Percentiles rank a stretch among this genome's conserved stretches.
phyloP scores from a whole-genome alignment of 1,140 invertebrate species.

The Leptopilina clavipes region DNA sequence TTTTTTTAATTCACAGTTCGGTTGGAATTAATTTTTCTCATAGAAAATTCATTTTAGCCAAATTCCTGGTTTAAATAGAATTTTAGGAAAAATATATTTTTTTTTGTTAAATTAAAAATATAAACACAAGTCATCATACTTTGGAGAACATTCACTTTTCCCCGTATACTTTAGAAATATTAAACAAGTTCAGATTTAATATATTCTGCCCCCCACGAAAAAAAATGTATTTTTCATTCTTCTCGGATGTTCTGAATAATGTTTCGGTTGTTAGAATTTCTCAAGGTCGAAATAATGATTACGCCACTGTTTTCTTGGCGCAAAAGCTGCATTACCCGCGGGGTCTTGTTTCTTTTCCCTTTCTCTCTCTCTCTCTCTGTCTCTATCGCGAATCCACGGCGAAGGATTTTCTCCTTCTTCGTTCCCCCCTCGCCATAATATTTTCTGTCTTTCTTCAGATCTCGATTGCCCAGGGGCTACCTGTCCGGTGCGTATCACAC shows the following conservation, averaged over 20 bases:
- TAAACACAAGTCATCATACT: too few species aligned
- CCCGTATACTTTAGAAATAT: background rate
- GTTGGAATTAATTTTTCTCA: too few species aligned
- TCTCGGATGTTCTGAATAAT: background rate
- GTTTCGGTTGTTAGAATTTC: constrained; percentile 3
- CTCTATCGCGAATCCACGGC: background rate
- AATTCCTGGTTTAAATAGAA: too few species aligned
- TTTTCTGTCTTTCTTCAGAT: constrained; percentile 29
- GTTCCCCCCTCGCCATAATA: background rate
- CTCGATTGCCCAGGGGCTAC: constrained; percentile 24
- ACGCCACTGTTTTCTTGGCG: constrained; percentile 23
- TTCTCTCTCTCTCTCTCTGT: constrained; percentile 19
- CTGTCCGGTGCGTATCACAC: constrained; percentile 54
- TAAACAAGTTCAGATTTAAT: background rate
- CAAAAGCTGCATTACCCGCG: constrained; percentile 11
- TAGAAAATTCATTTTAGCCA: too few species aligned
- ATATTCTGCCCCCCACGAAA: background rate
- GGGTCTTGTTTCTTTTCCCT: background rate
- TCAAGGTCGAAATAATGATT: constrained; percentile 24
- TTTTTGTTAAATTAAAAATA: too few species aligned
- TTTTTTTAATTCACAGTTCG: too few species aligned
- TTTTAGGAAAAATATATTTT: background rate
- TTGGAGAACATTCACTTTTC: too few species aligned
- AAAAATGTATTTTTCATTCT: background rate
- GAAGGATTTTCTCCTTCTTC: constrained; percentile 24